These are phyloP conservation scores for Ptychoptera contaminata DNA, from an alignment of 2,888 invertebrate genomes.

Conservation along the genomic window DNA sequence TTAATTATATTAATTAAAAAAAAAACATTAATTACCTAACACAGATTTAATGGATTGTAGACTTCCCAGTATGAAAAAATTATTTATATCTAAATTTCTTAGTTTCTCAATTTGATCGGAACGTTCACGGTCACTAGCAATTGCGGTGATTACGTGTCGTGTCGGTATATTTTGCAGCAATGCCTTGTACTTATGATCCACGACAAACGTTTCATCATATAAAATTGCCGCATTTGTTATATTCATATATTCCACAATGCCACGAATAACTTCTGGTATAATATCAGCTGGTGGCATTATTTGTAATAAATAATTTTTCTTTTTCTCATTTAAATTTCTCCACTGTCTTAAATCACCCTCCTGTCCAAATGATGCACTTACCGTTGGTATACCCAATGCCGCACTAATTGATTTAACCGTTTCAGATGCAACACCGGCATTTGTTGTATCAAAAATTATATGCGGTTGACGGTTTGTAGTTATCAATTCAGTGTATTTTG, in stretches of 20 bases:
- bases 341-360: conserved; percentile 69
- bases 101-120: conserved; percentile 54
- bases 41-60: conserved; percentile 52
- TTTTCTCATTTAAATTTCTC: conserved; percentile 53
- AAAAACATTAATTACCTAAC: conserved; percentile 31
- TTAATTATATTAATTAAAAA: too few species aligned
- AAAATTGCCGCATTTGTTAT: conserved; percentile 85
- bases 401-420: conserved; percentile 71
- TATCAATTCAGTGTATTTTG: conserved; percentile 49
- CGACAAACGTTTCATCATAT: conserved; percentile 75
- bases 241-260: conserved; percentile 66
- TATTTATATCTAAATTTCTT: conserved; percentile 70
- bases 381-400: conserved; percentile 64
- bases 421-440: conserved; percentile 66
- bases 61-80: conserved; percentile 73
- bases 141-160: conserved; percentile 66
- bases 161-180: conserved; percentile 79
- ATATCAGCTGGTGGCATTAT: conserved; percentile 64
- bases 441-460: conserved; percentile 67
- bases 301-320: conserved; percentile 62
- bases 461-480: conserved; percentile 53
- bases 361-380: conserved; percentile 75
- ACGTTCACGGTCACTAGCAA: conserved; percentile 36
- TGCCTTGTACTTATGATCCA: conserved; percentile 89
- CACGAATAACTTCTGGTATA: conserved; percentile 66